Base-by-base conservation (phyloP, 30 jellyfish, hydroid and myxozoan genomes). In the Phacellophora camtschatica region DNA sequence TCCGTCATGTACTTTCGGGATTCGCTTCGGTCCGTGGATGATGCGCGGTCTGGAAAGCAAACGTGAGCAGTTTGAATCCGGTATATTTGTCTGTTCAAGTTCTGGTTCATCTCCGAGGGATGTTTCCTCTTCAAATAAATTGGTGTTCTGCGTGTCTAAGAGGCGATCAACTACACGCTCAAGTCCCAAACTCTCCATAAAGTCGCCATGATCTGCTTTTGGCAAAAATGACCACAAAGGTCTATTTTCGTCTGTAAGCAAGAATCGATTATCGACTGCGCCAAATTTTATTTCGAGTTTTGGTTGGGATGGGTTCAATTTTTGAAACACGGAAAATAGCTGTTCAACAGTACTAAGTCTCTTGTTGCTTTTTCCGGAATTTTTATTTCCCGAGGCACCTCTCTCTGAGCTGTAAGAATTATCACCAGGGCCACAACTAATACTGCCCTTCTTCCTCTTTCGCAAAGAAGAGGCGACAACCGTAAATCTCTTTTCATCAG, bases 221-320 rank as follows among this genome's bases (percentile, higher is more conserved):
- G 89, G 89, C 4, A 62, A 65, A 13, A 77, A 46, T n/a, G 49
- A 5, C 63, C 77, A 68, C 2, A n/a, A 1, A 0, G 36, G 42
- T 19, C 42, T 64, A 9, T 31, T 36, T 6, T 22, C 32, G 46
- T 63, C 46, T 18, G 20, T 23, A 51, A 77, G 20, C 8, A 25
- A 11, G 48, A 77, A 59, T 64, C 63, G 89, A 32, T 77, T 77
- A 29, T 77, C 89, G 6, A 59, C 49, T 3, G 36, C 66, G 25
- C 89, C 89, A 43, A 77, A 65, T 20, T 50, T 45, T 1, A 73
- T n/a, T 33, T 32, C 39, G 35, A 73, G 35, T 0, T 34, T 11
- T 22, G 61, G 20, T 0, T 13, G 61, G 4, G 20, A 46, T 46
- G 61, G 61, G n/a, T 23, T 16, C n/a, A 23, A 28, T 11, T 46